phyloP scores from a whole-genome alignment of 2,797 vertebrate species.

The Lophotriccus pileatus region DNA sequence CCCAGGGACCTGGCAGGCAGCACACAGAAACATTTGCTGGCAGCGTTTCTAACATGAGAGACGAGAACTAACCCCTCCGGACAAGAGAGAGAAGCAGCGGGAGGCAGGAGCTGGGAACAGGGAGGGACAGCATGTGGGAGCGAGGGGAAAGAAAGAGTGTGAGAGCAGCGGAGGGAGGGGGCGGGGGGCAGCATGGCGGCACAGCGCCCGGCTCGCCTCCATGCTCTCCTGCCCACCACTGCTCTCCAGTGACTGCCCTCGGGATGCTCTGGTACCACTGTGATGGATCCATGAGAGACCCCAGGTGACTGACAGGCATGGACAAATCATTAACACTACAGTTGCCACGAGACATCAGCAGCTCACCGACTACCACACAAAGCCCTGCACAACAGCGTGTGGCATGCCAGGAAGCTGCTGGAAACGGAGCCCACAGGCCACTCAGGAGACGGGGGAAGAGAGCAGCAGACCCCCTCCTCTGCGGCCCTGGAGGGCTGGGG shows the following conservation, averaged over 20 bases:
- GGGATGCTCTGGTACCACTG: background rate
- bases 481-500: fast-evolving
- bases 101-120: constrained; percentile 46
- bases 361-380: background rate
- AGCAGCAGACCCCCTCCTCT: fast-evolving
- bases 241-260: background rate
- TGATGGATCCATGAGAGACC: background rate
- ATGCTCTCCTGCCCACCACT: background rate
- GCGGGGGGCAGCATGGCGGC: constrained; percentile 24
- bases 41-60: constrained; percentile 24
- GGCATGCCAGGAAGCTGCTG: background rate
- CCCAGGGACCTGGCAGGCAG: constrained; percentile 70
- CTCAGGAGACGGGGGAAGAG: background rate
- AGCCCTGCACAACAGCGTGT: background rate
- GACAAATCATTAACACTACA: background rate
- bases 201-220: background rate
- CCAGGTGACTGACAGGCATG: background rate
- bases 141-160: background rate
- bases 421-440: background rate
- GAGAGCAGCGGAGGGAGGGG: background rate
- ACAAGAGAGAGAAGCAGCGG: constrained; percentile 3
- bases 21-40: constrained; percentile 68
- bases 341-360: background rate
- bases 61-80: constrained; percentile 30
- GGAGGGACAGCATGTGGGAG: background rate